These are phyloP conservation scores for Pygocentrus nattereri DNA, from an alignment of 2,797 vertebrate genomes.

Conservation along the genomic window DNA sequence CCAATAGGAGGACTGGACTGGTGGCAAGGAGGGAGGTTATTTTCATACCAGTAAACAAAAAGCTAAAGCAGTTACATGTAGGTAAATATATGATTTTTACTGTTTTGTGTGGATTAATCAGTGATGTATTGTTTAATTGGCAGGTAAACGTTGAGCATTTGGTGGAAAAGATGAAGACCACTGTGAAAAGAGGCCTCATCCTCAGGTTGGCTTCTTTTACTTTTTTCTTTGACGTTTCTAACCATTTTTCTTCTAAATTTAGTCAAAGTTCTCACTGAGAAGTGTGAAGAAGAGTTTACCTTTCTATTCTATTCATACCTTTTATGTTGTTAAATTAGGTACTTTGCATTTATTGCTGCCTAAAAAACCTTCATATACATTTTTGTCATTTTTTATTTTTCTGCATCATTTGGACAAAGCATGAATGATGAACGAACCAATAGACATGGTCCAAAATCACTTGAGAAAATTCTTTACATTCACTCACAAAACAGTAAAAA, in stretches of 20 bases:
- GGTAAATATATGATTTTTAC: neutral
- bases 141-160: constrained; percentile 91
- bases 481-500: too few relatives aligned
- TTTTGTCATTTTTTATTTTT: too few relatives aligned
- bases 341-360: neutral
- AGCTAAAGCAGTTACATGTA: neutral
- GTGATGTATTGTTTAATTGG: neutral
- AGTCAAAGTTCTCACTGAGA: constrained; percentile 2
- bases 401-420: too few relatives aligned
- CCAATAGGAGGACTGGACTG: neutral
- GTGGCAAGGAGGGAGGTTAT: too few relatives aligned
- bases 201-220: constrained; percentile 81
- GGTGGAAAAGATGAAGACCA: constrained; percentile 94
- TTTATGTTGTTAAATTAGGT: neutral
- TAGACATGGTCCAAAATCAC: too few relatives aligned
- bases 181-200: constrained; percentile 92
- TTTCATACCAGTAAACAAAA: too few relatives aligned
- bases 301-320: neutral
- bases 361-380: too few relatives aligned
- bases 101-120: neutral
- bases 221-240: too few relatives aligned
- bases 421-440: too few relatives aligned
- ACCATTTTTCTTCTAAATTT: neutral
- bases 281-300: neutral
- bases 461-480: too few relatives aligned